Evolutionary conservation across 2,113 vertebrate species (phyloP).

Genomic region (Sminthopsis crassicaudata): DNA sequence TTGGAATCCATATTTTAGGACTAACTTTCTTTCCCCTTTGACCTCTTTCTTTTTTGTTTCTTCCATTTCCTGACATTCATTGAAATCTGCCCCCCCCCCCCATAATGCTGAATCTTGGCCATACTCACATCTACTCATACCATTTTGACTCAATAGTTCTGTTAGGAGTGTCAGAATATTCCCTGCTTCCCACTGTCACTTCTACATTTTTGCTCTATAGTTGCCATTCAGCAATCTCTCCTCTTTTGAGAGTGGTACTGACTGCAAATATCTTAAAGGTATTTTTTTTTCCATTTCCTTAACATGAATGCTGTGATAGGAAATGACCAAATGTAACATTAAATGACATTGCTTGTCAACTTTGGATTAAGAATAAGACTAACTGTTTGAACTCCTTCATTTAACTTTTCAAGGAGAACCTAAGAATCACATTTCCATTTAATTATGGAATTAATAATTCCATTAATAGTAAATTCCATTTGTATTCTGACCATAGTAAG

Average conservation of each 20-base stretch:
- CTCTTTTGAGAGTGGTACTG: not conserved
- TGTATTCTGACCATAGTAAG: not conserved
- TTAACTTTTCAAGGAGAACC: not conserved
- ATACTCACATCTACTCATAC: not conserved
- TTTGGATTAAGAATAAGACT: not conserved
- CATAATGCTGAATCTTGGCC: not conserved
- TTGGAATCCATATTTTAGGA: not conserved
- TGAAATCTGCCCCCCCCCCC: not conserved
- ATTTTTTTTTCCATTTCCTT: not conserved
- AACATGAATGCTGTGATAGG: not conserved
- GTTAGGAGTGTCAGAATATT: not conserved
- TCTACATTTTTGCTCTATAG: not conserved
- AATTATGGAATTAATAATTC: too few species aligned
- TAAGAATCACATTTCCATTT: not conserved
- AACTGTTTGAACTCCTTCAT: not conserved
- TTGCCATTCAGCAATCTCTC: not conserved
- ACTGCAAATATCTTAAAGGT: not conserved
- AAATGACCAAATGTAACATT: not conserved
- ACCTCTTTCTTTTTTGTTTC: not conserved
- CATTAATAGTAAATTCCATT: not conserved
- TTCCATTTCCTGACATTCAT: not conserved
- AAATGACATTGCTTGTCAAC: not conserved
- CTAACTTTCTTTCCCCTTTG: not conserved
- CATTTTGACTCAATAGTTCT: not conserved
- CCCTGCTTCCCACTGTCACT: not conserved